Conservation (phyloP, 2,888 invertebrate genomes). For the Drosophila cracens region DNA sequence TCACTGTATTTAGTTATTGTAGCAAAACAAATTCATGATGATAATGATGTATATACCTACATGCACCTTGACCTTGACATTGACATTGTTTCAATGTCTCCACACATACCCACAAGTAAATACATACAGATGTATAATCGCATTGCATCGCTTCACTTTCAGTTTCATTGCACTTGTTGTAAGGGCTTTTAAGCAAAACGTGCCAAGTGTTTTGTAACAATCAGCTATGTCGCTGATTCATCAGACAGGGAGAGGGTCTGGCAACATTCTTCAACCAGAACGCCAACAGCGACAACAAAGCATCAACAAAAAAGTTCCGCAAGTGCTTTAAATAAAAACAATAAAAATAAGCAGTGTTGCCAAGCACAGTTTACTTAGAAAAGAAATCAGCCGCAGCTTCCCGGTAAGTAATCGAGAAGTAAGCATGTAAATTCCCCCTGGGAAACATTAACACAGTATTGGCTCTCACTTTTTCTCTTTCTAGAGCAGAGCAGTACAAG, state of each 20-base stretch:
- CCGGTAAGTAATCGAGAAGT: not conserved
- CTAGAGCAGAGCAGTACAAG: not conserved
- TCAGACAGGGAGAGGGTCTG: not conserved
- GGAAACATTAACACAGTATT: not conserved
- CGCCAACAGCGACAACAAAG: slow-evolving; percentile 14
- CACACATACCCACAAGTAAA: not conserved
- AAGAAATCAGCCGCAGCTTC: not conserved
- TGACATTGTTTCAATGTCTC: slow-evolving; percentile 17
- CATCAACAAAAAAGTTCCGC: slow-evolving; percentile 11
- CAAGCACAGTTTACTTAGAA: not conserved
- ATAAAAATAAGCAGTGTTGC: not conserved
- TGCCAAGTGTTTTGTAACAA: slow-evolving; percentile 47
- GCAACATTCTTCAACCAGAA: slow-evolving; percentile 24
- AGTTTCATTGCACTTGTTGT: slow-evolving; percentile 27
- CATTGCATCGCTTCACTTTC: slow-evolving; percentile 23
- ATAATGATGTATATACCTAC: not conserved
- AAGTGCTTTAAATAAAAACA: not conserved
- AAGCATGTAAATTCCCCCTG: not conserved
- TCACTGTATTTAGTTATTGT: not conserved
- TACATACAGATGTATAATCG: not conserved
- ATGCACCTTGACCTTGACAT: slow-evolving; percentile 34
- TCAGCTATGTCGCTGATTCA: slow-evolving; percentile 8
- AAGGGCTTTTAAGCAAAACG: slow-evolving; percentile 35
- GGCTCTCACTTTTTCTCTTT: not conserved
- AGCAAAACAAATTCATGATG: not conserved